phyloP scores from a whole-genome alignment of 2,797 vertebrate species.

The Pseudopleuronectes americanus region DNA sequence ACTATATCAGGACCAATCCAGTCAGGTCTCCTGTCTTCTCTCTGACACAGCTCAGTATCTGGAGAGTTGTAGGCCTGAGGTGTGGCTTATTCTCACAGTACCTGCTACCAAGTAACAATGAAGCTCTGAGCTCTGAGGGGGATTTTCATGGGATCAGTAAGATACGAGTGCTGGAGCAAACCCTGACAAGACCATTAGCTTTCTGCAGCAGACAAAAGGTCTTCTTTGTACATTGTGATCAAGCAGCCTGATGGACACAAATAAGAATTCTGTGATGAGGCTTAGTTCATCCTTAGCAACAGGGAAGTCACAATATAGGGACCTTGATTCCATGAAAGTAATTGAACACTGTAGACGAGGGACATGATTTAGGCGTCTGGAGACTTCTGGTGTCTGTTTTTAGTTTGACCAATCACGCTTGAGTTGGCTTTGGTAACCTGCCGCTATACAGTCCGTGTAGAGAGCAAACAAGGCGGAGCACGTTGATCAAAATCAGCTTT shows the following conservation, averaged over 20 bases:
- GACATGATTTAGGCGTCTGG: too few species aligned
- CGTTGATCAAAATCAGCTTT: too few species aligned
- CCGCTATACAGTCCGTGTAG: too few species aligned
- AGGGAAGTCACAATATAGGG: background rate
- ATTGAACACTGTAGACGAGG: too few species aligned
- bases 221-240: background rate
- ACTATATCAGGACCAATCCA: background rate
- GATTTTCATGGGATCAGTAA: constrained; percentile 6
- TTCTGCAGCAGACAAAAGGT: background rate
- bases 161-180: background rate
- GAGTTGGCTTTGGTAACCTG: too few species aligned
- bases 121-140: background rate
- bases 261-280: background rate
- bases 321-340: background rate
- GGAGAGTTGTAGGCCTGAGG: background rate
- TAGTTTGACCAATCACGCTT: too few species aligned
- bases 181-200: background rate
- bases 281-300: background rate
- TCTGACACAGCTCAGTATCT: background rate
- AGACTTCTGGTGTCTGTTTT: too few species aligned
- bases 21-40: background rate
- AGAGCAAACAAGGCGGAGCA: too few species aligned
- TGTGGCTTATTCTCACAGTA: constrained; percentile 5
- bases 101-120: background rate
- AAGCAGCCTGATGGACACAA: background rate